A percentile compares a stretch with the other conserved stretches of the same genome.
Evolutionary conservation across 2,888 invertebrate genomes (phyloP).

Genomic region (Euspilapteryx auroguttella): DNA sequence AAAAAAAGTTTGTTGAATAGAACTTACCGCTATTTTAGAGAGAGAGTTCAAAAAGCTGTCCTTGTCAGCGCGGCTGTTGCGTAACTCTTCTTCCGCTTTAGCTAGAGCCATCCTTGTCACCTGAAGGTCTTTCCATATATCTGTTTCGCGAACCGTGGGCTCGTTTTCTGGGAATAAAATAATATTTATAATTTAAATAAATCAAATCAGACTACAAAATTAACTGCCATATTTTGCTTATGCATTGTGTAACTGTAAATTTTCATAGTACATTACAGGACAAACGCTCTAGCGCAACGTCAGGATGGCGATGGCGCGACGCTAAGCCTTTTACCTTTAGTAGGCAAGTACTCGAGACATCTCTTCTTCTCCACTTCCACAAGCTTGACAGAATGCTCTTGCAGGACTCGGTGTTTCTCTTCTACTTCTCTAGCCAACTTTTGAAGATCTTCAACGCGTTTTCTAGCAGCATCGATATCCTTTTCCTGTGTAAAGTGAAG

Average conservation of each 20-base stretch:
- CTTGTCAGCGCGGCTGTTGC: slow-evolving; percentile 43
- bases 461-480: slow-evolving; percentile 15
- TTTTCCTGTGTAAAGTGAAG: too few species aligned
- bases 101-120: slow-evolving; percentile 24
- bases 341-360: slow-evolving; percentile 33
- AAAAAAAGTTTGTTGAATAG: too few species aligned
- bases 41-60: slow-evolving; percentile 48
- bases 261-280: too few species aligned
- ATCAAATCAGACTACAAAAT: too few species aligned
- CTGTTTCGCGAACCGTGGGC: slow-evolving; percentile 45
- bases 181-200: too few species aligned
- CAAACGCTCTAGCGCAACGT: too few species aligned
- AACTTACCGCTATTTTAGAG: slow-evolving; percentile 43
- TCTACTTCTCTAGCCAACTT: slow-evolving; percentile 24
- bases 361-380: slow-evolving; percentile 29
- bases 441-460: slow-evolving; percentile 19
- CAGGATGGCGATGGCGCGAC: too few species aligned
- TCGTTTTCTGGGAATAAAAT: slow-evolving; percentile 27
- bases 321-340: slow-evolving; percentile 21
- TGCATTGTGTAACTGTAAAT: too few species aligned
- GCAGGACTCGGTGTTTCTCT: slow-evolving; percentile 18
- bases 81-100: slow-evolving; percentile 34
- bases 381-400: slow-evolving; percentile 26
- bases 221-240: too few species aligned
- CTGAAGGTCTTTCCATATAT: slow-evolving; percentile 52